Conservation (phyloP, 2,113 vertebrate genomes). For the Rhinoptilus africanus region DNA sequence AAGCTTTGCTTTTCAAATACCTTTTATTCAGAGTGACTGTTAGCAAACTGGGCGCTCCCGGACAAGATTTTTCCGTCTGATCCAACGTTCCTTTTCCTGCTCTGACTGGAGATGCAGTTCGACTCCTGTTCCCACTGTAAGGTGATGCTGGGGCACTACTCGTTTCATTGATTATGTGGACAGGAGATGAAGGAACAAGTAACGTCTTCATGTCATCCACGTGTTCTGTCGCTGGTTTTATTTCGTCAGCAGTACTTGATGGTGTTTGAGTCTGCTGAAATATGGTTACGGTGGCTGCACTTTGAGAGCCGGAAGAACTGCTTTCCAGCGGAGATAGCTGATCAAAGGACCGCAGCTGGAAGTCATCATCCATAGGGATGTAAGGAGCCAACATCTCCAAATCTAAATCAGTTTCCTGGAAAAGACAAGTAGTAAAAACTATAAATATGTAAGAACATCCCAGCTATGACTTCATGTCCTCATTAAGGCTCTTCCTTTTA, state of each 20-base stretch:
- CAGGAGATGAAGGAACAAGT: conserved; percentile 73
- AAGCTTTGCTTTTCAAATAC: conserved; percentile 60
- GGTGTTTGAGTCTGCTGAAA: conserved; percentile 60
- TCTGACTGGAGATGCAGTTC: conserved; percentile 79
- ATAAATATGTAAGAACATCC: not conserved
- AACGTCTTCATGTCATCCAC: conserved; percentile 61
- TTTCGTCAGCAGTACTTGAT: conserved; percentile 47
- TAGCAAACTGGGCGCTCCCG: conserved; percentile 68
- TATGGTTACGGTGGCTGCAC: conserved; percentile 14
- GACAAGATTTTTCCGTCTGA: conserved; percentile 71
- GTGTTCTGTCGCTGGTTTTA: conserved; percentile 46
- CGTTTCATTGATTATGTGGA: conserved; percentile 62
- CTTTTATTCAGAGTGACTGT: conserved; percentile 78
- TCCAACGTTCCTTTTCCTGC: conserved; percentile 66
- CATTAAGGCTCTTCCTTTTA: not conserved
- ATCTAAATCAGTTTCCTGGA: conserved; percentile 85
- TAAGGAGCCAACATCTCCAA: conserved; percentile 98
- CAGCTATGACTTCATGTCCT: not conserved
- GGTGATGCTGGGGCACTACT: conserved; percentile 73
- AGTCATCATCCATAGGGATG: conserved; percentile 98
- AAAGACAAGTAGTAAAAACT: not conserved
- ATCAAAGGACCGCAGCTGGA: conserved; percentile 88
- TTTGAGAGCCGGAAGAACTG: conserved; percentile 66
- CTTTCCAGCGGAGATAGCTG: conserved; percentile 81
- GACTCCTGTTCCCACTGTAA: conserved; percentile 68